phyloP scores from a whole-genome alignment of 2,888 invertebrate species.

The Lithophane leautieri region DNA sequence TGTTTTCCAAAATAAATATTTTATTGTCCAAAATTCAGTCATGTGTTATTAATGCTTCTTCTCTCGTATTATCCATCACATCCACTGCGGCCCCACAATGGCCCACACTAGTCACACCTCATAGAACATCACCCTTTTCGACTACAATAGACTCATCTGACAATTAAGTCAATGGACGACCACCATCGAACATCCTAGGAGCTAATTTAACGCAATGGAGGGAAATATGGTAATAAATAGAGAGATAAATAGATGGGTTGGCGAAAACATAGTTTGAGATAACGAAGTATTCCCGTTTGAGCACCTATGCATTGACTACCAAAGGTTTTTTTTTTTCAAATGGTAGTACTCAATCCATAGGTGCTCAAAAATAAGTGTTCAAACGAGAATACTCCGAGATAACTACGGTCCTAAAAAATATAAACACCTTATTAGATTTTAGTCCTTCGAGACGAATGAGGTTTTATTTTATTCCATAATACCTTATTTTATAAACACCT shows the following conservation, averaged over 20 bases:
- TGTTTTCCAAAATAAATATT: too few relatives aligned
- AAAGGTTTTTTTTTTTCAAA: too few relatives aligned
- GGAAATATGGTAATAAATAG: neutral
- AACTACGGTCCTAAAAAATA: neutral
- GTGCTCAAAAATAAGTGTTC: too few relatives aligned
- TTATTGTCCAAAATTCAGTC: too few relatives aligned
- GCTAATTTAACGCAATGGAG: neutral
- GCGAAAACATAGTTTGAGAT: neutral
- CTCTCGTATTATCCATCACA: neutral
- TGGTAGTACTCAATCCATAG: too few relatives aligned
- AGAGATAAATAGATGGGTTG: neutral
- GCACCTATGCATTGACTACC: too few relatives aligned
- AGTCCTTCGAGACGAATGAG: too few relatives aligned
- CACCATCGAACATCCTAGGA: neutral
- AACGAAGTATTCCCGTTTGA: too few relatives aligned
- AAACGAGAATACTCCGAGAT: too few relatives aligned
- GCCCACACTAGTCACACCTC: constrained; percentile 5
- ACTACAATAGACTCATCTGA: constrained; percentile 13
- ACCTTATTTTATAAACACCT: neutral
- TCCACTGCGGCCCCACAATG: neutral
- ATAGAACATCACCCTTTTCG: constrained; percentile 2
- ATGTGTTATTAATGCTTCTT: neutral
- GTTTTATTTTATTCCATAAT: neutral
- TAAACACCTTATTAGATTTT: neutral
- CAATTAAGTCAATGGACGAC: neutral